Percentiles rank a stretch among this genome's conserved stretches.
phyloP scores from a whole-genome alignment of 1,140 invertebrate species.

The Scaptomyza graminum region DNA sequence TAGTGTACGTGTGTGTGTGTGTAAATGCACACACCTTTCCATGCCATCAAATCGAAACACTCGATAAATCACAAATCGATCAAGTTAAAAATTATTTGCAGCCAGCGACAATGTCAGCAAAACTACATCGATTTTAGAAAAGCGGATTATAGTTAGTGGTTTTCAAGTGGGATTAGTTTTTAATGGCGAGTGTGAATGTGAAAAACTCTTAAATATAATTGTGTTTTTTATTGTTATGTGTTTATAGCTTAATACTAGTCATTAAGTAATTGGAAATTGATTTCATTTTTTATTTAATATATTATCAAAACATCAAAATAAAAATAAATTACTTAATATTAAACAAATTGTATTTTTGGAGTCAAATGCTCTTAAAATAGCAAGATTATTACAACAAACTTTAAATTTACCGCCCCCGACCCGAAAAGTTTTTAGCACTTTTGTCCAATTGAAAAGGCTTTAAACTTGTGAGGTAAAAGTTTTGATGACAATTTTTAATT shows the following conservation, averaged over 20 bases:
- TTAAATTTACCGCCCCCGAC: neutral
- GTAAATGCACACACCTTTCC: constrained; percentile 54
- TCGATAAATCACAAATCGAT: constrained; percentile 78
- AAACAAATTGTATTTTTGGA: too few species aligned
- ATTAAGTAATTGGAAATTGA: too few species aligned
- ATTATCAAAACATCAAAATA: neutral
- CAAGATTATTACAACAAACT: neutral
- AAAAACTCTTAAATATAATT: too few species aligned
- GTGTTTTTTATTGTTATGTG: too few species aligned
- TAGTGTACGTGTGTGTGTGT: constrained; percentile 23
- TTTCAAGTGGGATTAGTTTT: neutral
- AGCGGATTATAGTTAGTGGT: neutral
- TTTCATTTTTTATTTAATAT: too few species aligned
- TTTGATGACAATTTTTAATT: constrained; percentile 1
- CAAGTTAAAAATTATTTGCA: constrained; percentile 55
- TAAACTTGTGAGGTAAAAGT: neutral
- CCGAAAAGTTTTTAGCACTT: neutral
- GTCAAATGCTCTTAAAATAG: neutral
- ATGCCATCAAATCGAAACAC: constrained; percentile 71
- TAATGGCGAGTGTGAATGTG: neutral
- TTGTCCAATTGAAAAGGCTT: neutral
- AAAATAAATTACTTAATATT: neutral
- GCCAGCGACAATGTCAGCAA: constrained; percentile 13
- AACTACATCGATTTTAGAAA: neutral
- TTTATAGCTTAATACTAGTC: too few species aligned